phyloP scores from a whole-genome alignment of 1,140 invertebrate genomes.

The Aphaenogaster ashmeadi region DNA sequence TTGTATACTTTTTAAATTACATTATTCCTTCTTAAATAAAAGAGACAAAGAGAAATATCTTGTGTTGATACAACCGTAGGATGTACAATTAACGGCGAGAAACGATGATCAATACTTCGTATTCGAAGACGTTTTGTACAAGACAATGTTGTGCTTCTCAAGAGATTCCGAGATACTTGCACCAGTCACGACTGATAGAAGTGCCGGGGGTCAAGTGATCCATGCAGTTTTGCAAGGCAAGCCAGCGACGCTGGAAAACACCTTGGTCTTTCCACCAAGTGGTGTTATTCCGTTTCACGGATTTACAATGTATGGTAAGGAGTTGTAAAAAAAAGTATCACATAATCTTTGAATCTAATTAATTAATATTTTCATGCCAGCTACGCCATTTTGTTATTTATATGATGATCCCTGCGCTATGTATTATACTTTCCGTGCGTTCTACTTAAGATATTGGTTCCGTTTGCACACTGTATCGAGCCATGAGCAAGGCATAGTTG shows the following conservation, averaged over 20 bases:
- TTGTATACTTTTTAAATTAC: neutral
- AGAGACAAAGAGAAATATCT: neutral
- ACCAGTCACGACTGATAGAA: conserved; percentile 88
- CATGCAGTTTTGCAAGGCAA: conserved; percentile 91
- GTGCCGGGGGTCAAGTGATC: conserved; percentile 86
- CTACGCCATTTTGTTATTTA: conserved; percentile 97
- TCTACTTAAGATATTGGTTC: conserved; percentile 97
- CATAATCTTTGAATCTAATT: neutral
- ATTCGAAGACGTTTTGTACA: conserved; percentile 98
- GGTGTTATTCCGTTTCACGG: conserved; percentile 98
- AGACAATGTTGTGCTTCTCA: conserved; percentile 97
- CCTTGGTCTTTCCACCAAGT: conserved; percentile 96
- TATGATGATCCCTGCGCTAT: conserved; percentile 95
- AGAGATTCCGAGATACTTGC: conserved; percentile 94
- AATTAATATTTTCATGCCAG: conserved; percentile 86
- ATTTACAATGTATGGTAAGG: conserved; percentile 98
- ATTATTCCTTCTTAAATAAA: neutral
- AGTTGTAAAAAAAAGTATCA: neutral
- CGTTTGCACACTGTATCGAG: conserved; percentile 96
- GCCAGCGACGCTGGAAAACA: conserved; percentile 89
- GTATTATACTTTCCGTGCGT: conserved; percentile 96
- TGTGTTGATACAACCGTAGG: conserved; percentile 86
- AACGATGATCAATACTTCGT: conserved; percentile 99
- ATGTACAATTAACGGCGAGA: conserved; percentile 97
- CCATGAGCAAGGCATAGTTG: conserved; percentile 95